Evolutionary conservation across 2,797 vertebrate species (phyloP).

Genomic region (Diglossa cyanea): DNA sequence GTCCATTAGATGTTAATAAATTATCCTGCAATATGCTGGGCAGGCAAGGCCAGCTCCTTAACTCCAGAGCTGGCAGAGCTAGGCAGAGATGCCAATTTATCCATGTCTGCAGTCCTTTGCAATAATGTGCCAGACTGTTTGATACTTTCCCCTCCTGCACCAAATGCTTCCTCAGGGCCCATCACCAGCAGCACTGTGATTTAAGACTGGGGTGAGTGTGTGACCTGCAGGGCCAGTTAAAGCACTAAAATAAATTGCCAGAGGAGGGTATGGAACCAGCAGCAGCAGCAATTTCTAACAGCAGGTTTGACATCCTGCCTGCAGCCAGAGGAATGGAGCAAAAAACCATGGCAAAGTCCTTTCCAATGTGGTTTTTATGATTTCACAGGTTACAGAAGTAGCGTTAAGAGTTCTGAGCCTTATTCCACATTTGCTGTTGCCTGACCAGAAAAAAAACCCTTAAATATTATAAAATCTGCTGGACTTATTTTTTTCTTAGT

Average conservation of each 20-base stretch:
- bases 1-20: slow-evolving; percentile 44
- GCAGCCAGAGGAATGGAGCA: neutral
- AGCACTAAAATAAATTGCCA: slow-evolving; percentile 25
- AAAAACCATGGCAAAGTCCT: neutral
- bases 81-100: neutral
- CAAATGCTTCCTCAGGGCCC: neutral
- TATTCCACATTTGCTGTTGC: neutral
- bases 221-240: slow-evolving; percentile 11
- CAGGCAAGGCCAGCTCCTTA: neutral
- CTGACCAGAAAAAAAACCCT: neutral
- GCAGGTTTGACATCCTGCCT: neutral
- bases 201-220: neutral
- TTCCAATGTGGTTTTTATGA: neutral
- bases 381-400: neutral
- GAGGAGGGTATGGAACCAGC: neutral
- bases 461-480: neutral
- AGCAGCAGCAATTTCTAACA: neutral
- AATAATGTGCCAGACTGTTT: neutral
- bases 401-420: neutral
- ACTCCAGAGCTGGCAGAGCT: neutral
- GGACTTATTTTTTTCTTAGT: neutral
- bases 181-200: neutral
- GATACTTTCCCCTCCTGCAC: neutral
- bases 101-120: neutral
- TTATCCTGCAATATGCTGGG: neutral